Evolutionary conservation across 2,797 vertebrate species (phyloP), one percentile per base, ranked within the genome.

Genomic region (Megaceryle alcyon): DNA sequence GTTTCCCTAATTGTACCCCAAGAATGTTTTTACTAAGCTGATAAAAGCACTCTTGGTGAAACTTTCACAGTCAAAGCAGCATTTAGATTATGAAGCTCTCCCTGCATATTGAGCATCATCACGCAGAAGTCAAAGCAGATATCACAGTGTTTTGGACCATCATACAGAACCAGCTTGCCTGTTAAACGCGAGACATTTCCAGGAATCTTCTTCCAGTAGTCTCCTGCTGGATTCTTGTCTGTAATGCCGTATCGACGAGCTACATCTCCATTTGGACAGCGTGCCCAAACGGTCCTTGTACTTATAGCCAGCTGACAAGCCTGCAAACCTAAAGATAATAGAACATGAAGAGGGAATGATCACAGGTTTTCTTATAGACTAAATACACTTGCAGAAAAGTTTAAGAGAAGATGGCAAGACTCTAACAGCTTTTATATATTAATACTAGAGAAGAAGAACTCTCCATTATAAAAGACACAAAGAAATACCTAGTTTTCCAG

Each of bases 131-230:
- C 75, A 63, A 56, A 83, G 80, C 51, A 91, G 69, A 18, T 57
- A 51, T 31, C 49, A 25, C 33, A 68, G 16, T 3, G 25, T 68
- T 88, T 68, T 41, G 46, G 56, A 53, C 51, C 41, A 29, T 9
- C 41, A 78, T 1, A 17, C n/a, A 78, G 28, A 82, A 76, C 19
- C 56, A 75, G 94, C 98, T 98, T 92, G 98, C 99, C 99, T 97
- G 99, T 98, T 72, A 99, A 95, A 94, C 98, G 99, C 10, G 97
- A 97, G 82, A 98, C 98, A 3, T 91, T 97, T 21, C 99, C 99
- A 1, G 99, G 99, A 60, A 99, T 98, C 94, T 99, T 99, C 96
- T 99, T 99, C 99, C 99, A 99, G 97, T 99, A 99, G 84, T 99
- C 99, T 73, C 99, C 99, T 0, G 99, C 99, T 3, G 99, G 98